phyloP scores from a whole-genome alignment of 2,888 invertebrate genomes.

The Oscheius myriophilus region DNA sequence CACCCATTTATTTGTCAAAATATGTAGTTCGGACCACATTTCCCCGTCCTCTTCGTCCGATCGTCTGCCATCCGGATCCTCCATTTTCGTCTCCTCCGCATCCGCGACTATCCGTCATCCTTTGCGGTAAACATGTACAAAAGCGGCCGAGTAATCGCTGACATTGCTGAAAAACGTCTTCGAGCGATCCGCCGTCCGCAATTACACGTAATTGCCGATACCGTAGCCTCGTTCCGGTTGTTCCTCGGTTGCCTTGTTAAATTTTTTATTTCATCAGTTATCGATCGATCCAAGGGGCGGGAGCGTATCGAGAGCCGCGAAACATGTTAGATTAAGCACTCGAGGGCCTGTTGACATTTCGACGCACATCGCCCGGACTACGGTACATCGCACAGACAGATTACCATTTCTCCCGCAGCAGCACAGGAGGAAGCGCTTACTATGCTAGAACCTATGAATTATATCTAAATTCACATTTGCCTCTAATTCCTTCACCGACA shows the following conservation, averaged over 20 bases:
- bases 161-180: slow-evolving; percentile 15
- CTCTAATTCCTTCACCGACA: no score
- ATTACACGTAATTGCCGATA: slow-evolving; percentile 11
- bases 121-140: slow-evolving; percentile 12
- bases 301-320: slow-evolving; percentile 24
- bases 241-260: no score
- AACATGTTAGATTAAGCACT: slow-evolving; percentile 33
- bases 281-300: background rate
- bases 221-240: slow-evolving; percentile 1
- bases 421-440: background rate
- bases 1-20: no score
- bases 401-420: background rate
- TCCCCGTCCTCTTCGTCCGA: no score
- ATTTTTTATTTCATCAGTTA: no score
- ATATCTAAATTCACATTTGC: background rate
- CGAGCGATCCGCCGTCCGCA: background rate
- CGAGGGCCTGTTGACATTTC: slow-evolving; percentile 27
- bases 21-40: no score
- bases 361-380: slow-evolving; percentile 15
- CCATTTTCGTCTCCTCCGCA: slow-evolving; percentile 1
- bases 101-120: slow-evolving; percentile 1
- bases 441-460: background rate
- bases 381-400: slow-evolving; percentile 4
- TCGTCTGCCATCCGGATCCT: background rate
- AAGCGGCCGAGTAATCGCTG: slow-evolving; percentile 7